A percentile compares a stretch with the other conserved stretches of the same genome.
phyloP scores from a whole-genome alignment of 2,797 vertebrate genomes.

The Gallinago stenura region DNA sequence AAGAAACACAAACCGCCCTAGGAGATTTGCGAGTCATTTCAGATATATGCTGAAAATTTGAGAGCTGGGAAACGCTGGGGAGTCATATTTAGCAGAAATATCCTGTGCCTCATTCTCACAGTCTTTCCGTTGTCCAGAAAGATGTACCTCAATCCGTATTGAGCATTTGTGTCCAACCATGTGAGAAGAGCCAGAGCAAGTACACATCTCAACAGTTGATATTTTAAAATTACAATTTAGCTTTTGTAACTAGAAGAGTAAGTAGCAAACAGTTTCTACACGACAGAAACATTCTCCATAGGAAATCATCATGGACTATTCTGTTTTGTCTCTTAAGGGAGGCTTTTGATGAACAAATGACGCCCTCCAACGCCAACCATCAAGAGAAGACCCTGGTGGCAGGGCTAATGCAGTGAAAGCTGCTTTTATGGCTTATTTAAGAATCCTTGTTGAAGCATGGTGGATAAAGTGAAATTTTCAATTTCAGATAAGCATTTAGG shows the following conservation, averaged over 20 bases:
- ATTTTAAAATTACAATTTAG: not conserved
- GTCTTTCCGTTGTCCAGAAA: not conserved
- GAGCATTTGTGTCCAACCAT: not conserved
- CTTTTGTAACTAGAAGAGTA: not conserved
- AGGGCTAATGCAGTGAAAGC: not conserved
- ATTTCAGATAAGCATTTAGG: not conserved
- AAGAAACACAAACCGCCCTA: not conserved
- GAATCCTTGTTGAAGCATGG: not conserved
- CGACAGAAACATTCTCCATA: not conserved
- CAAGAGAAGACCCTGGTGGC: not conserved
- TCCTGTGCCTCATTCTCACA: not conserved
- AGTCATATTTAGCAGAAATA: not conserved
- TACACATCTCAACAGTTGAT: not conserved
- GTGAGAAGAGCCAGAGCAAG: not conserved
- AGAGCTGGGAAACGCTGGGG: not conserved
- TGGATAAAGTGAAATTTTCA: not conserved
- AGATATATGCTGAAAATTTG: not conserved
- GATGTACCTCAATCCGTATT: not conserved
- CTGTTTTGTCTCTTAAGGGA: not conserved
- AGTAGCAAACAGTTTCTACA: not conserved
- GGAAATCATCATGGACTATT: not conserved
- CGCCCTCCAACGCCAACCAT: not conserved
- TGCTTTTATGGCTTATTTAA: not conserved
- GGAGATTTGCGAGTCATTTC: not conserved
- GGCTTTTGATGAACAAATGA: not conserved